Evolutionary conservation across 2,888 invertebrate genomes (phyloP).

Genomic region (Plagodis pulveraria): DNA sequence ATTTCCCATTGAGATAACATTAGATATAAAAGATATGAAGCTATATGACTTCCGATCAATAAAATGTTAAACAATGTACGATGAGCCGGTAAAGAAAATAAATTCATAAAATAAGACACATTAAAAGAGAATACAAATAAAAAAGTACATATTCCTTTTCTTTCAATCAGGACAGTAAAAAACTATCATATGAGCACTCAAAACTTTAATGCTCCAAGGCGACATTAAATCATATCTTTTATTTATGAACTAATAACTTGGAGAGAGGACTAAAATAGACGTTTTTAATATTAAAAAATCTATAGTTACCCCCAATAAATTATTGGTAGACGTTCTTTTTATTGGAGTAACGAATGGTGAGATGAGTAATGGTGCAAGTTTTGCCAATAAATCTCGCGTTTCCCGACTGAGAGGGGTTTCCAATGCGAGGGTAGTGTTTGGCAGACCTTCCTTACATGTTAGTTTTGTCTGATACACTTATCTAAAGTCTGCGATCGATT

Average conservation of each 20-base stretch:
- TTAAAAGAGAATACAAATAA: slow-evolving; percentile 21
- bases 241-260: slow-evolving; percentile 69
- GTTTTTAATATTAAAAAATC: slow-evolving; percentile 71
- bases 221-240: slow-evolving; percentile 68
- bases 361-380: slow-evolving; percentile 83
- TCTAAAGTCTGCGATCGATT: slow-evolving; percentile 65
- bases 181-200: slow-evolving; percentile 38
- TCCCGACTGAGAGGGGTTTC: slow-evolving; percentile 64
- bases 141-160: slow-evolving; percentile 10
- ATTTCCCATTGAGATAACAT: slow-evolving; percentile 43
- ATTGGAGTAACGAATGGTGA: slow-evolving; percentile 83
- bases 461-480: slow-evolving; percentile 68
- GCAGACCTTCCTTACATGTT: slow-evolving; percentile 67
- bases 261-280: slow-evolving; percentile 72
- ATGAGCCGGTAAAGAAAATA: slow-evolving; percentile 12
- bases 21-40: slow-evolving; percentile 19
- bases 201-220: slow-evolving; percentile 50
- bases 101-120: slow-evolving; percentile 8
- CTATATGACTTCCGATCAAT: slow-evolving; percentile 25
- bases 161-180: slow-evolving; percentile 25
- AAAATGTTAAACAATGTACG: slow-evolving; percentile 31
- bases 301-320: slow-evolving; percentile 74
- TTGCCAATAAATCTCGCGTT: slow-evolving; percentile 79
- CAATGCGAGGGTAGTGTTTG: slow-evolving; percentile 70
- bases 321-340: slow-evolving; percentile 81